Evolutionary conservation across 2,888 invertebrate genomes (phyloP), one percentile per base, ranked within the genome.

Genomic region (Pollenia angustigena): DNA sequence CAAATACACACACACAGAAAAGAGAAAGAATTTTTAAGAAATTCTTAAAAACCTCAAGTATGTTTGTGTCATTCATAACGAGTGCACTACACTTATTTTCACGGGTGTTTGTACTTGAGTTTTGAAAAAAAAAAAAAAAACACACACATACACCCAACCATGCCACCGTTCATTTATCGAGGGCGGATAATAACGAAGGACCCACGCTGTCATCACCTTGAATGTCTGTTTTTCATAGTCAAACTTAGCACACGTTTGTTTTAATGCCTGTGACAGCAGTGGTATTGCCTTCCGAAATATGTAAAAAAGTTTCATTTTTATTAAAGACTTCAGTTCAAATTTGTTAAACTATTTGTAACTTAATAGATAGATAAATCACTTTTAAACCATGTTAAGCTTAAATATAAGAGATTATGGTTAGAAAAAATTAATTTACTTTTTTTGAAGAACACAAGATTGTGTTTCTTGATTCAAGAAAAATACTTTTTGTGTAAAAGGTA

Each of bases 171-270:
- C 32, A 64, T 46, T 9, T 12, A 56, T 16, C 23, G 18, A 52
- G 46, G 52, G 40, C 23, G 76, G 54, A 74, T 74, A 60, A 68
- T 68, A 72, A 64, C 44, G 68, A 79, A 87, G 84, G 84, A 81
- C 87, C 87, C 84, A 84, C 56, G 84, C 87, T 84, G 87, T 87
- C 81, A 87, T 84, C 84, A 84, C 84, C 87, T 87, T 87, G 60
- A 80, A 60, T 11, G 74, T 84, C 68, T 84, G 60, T 12, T 12
- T 50, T 64, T 66, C 18, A 68, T 64, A 42, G 71, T 44, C 52
- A 12, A 78, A 46, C 40, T 42, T 62, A 40, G 9, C 32, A 32
- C 80, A 46, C 9, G n/a, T 23, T 2, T 40, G 1, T 18, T 16
- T n/a, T 32, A 32, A 32, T 6, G 64, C 23, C 4, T 23, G 16